A percentile compares a stretch with the other conserved stretches of the same genome.
Evolutionary conservation across 1,140 invertebrate genomes (phyloP).

Genomic region (Drosophila nigromelanica): DNA sequence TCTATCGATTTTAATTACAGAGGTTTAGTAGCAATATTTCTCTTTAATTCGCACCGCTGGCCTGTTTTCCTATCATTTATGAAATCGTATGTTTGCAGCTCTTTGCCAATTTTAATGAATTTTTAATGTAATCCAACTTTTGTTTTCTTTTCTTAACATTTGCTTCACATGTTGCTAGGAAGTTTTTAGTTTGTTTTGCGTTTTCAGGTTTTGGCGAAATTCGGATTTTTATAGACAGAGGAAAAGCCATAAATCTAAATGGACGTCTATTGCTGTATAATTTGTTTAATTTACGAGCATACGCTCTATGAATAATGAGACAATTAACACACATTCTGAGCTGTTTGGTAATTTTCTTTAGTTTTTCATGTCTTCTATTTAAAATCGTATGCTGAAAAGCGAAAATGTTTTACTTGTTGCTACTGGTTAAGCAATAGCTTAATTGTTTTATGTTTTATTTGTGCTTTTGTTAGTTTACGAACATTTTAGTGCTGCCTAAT

Average conservation of each 20-base stretch:
- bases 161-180: neutral
- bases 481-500: constrained; percentile 70
- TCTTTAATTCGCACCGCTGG: constrained; percentile 3
- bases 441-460: constrained; percentile 55
- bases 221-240: neutral
- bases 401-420: constrained; percentile 18
- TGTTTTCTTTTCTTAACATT: neutral
- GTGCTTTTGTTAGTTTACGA: constrained; percentile 70
- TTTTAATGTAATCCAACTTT: constrained; percentile 35
- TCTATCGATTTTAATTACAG: constrained; percentile 25
- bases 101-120: constrained; percentile 29
- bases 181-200: constrained; percentile 3
- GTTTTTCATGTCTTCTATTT: constrained; percentile 13
- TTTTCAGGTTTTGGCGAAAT: neutral
- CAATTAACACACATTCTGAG: constrained; percentile 43
- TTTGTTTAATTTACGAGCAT: constrained; percentile 11
- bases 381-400: constrained; percentile 6
- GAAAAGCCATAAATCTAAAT: constrained; percentile 26
- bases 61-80: constrained; percentile 21
- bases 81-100: constrained; percentile 2
- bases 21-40: constrained; percentile 5
- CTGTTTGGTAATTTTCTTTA: constrained; percentile 27
- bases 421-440: constrained; percentile 37
- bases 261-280: constrained; percentile 3
- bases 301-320: constrained; percentile 11